These are phyloP conservation scores for Hemibagrus wyckioides DNA, from an alignment of 2,113 vertebrate genomes.

Conservation along the genomic window DNA sequence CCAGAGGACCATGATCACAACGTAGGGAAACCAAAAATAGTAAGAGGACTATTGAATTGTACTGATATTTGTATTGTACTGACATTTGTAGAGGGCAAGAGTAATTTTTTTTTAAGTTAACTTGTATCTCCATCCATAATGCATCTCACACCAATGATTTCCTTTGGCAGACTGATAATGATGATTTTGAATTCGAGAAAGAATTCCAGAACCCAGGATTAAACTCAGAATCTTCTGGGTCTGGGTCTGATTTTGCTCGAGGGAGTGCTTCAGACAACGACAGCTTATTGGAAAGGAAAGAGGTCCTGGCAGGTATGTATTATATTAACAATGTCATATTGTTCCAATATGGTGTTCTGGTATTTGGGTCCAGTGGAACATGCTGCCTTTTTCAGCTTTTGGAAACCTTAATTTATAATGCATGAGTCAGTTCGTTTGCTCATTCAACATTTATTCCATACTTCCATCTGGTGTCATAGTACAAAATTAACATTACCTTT, in stretches of 20 bases:
- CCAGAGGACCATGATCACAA: not conserved
- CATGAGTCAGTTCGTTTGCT: conserved; percentile 5
- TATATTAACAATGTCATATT: not conserved
- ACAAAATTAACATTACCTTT: not conserved
- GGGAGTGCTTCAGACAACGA: conserved; percentile 56
- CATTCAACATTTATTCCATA: conserved; percentile 25
- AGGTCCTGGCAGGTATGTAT: conserved; percentile 80
- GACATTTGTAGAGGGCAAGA: not conserved
- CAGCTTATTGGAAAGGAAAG: conserved; percentile 81
- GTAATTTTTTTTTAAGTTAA: no score
- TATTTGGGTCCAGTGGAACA: conserved; percentile 9
- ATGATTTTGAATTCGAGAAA: conserved; percentile 21
- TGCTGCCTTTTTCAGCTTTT: not conserved
- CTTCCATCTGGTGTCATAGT: not conserved
- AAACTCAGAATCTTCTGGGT: not conserved
- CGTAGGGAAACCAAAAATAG: not conserved
- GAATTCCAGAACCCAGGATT: not conserved
- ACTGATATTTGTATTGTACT: not conserved
- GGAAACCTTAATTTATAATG: conserved; percentile 1
- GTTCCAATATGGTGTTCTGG: not conserved
- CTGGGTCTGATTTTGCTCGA: not conserved
- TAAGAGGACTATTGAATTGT: not conserved
- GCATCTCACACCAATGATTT: not conserved
- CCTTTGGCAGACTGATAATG: conserved; percentile 24
- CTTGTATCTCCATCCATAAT: no score